Conservation (phyloP, 1,140 invertebrate genomes). For the Apis laboriosa region DNA sequence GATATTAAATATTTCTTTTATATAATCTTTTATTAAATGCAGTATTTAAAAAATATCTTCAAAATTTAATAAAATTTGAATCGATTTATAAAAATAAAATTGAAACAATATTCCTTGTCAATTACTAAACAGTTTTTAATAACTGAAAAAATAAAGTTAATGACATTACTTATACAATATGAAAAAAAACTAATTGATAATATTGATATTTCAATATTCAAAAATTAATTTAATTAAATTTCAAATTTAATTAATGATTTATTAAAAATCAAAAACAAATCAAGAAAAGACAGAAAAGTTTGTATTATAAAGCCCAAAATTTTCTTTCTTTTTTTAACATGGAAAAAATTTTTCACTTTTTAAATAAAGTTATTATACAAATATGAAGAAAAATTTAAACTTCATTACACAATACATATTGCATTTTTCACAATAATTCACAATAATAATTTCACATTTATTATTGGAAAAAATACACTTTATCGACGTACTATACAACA, state of each 20-base stretch:
- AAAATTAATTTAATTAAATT: not conserved
- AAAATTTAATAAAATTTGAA: not conserved
- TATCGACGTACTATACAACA: conserved; percentile 75
- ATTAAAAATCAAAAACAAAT: conserved; percentile 18
- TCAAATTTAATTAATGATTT: not conserved
- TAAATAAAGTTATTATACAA: conserved; percentile 27
- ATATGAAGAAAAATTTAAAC: conserved; percentile 56
- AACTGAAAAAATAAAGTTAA: not conserved
- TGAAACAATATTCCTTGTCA: not conserved
- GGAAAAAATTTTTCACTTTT: conserved; percentile 19
- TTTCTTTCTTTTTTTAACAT: not conserved
- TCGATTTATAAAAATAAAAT: not conserved
- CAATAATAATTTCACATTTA: conserved; percentile 28
- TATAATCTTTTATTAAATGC: not conserved
- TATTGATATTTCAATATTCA: not conserved
- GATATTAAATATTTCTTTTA: not conserved
- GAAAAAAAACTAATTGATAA: not conserved
- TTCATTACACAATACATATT: conserved; percentile 64
- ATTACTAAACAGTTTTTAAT: not conserved
- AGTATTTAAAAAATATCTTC: not conserved
- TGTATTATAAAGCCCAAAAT: conserved; percentile 25
- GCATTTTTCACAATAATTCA: conserved; percentile 67
- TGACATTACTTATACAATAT: not conserved
- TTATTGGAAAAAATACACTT: conserved; percentile 63
- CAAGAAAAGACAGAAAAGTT: conserved; percentile 69